Conservation (phyloP, 2,797 vertebrate genomes). For the Schizopygopsis malacanthus region DNA sequence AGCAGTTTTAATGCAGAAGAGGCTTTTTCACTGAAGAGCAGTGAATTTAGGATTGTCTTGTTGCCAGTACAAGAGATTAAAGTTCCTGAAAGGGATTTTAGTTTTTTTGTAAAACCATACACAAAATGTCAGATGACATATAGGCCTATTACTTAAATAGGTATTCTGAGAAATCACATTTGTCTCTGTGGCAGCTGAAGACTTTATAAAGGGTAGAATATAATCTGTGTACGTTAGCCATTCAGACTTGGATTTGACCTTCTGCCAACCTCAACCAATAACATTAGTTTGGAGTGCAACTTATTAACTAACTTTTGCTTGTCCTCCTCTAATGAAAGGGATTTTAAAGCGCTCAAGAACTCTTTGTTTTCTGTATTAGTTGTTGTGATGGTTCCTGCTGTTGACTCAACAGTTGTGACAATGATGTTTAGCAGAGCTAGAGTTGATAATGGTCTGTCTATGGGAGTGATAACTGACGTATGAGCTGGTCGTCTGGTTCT, state of each 20-base stretch:
- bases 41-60: background rate
- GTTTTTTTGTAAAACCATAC: background rate
- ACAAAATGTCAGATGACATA: constrained; percentile 22
- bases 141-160: background rate
- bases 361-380: background rate
- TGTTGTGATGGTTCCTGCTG: constrained; percentile 5
- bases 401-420: background rate
- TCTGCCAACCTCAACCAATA: background rate
- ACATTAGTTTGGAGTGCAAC: background rate
- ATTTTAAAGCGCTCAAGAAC: background rate
- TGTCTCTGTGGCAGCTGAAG: background rate
- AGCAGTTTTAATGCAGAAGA: background rate
- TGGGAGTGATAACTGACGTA: background rate
- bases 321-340: background rate
- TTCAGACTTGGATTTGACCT: constrained; percentile 4
- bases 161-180: background rate
- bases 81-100: background rate
- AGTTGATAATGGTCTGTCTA: constrained; percentile 1
- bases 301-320: background rate
- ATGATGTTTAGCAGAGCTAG: background rate
- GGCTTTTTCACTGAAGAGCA: background rate
- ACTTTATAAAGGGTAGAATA: background rate
- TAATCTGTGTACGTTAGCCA: background rate
- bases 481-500: background rate
- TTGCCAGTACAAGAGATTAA: constrained; percentile 8